These are phyloP conservation scores for Tipula confusa DNA, from an alignment of 2,888 invertebrate genomes.

Conservation along the genomic window DNA sequence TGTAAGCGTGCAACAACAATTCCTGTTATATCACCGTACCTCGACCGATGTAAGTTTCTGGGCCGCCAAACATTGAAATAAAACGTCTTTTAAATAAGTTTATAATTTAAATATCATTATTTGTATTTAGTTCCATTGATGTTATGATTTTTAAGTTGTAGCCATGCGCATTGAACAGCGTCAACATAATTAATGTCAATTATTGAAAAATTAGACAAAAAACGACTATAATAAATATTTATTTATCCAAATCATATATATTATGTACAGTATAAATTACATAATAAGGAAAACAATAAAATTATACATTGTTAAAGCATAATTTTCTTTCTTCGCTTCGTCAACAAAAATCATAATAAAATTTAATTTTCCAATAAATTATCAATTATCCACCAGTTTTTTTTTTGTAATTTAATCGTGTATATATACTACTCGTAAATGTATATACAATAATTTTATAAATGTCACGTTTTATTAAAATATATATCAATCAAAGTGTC, in stretches of 20 bases:
- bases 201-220: background rate
- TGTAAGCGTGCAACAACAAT: too few species aligned
- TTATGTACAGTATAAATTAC: background rate
- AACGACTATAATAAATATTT: background rate
- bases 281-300: background rate
- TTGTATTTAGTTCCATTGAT: too few species aligned
- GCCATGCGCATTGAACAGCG: too few species aligned
- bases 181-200: conserved; percentile 14
- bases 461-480: background rate
- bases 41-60: too few species aligned
- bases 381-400: background rate
- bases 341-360: background rate
- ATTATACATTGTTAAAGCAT: too few species aligned
- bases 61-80: too few species aligned
- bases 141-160: too few species aligned
- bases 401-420: background rate
- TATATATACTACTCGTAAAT: too few species aligned
- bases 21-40: too few species aligned
- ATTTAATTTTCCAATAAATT: background rate
- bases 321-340: background rate
- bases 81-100: too few species aligned
- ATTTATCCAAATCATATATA: background rate
- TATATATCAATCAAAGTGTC: background rate
- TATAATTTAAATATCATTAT: too few species aligned
- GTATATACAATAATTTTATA: background rate